A percentile compares a stretch with the other conserved stretches of the same genome.
Evolutionary conservation across 2,113 vertebrate species (phyloP).

Genomic region (Alaudala cheleensis): DNA sequence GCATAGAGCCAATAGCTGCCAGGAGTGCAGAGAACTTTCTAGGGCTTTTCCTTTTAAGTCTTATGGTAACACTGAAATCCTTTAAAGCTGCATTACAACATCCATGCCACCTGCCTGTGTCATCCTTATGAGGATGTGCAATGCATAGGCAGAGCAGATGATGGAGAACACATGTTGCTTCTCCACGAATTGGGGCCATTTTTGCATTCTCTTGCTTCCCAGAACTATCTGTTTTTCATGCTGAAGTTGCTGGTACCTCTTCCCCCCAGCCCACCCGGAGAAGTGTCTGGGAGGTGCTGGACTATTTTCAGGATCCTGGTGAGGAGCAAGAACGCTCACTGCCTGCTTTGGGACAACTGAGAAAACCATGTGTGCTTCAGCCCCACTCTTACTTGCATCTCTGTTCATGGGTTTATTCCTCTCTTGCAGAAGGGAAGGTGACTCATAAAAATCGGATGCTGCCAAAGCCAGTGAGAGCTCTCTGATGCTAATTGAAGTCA

Average conservation of each 20-base stretch:
- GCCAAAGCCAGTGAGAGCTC: background rate
- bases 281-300: background rate
- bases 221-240: background rate
- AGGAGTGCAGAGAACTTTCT: no score
- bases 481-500: background rate
- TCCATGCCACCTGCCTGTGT: background rate
- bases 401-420: background rate
- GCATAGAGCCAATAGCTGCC: no score
- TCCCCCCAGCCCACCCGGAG: accelerated
- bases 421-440: background rate
- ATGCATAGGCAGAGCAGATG: background rate
- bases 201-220: background rate
- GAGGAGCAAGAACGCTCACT: background rate
- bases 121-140: accelerated
- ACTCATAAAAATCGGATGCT: background rate
- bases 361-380: background rate
- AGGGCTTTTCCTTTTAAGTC: no score
- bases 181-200: accelerated
- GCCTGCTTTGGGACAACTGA: background rate
- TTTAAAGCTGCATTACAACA: no score
- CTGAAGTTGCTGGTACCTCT: background rate
- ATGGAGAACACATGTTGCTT: background rate
- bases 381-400: background rate
- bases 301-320: background rate
- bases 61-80: no score